Percentiles rank a stretch among this genome's conserved stretches.
These are phyloP conservation scores for Dipodomys spectabilis DNA, from an alignment of 2,113 vertebrate genomes.

Conservation along the genomic window DNA sequence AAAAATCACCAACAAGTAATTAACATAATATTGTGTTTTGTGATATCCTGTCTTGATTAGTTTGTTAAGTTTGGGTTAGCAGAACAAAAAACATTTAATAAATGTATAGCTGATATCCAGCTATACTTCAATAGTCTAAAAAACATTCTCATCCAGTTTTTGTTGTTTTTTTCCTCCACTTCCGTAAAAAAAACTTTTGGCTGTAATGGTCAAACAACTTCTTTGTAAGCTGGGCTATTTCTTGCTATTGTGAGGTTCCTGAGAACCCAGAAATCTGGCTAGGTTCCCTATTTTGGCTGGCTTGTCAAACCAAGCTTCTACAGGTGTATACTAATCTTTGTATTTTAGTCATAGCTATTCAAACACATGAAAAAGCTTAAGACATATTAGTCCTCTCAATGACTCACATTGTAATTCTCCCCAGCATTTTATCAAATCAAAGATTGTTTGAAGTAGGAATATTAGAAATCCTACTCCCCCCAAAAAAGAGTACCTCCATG, in stretches of 20 bases:
- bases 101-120: background rate
- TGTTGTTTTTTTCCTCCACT: background rate
- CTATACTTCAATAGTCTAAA: constrained; percentile 11
- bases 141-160: constrained; percentile 10
- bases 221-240: background rate
- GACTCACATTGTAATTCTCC: background rate
- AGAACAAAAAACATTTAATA: constrained; percentile 32
- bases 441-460: constrained; percentile 44
- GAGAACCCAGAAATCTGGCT: constrained; percentile 14
- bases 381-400: constrained; percentile 41
- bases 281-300: background rate
- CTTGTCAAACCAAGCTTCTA: background rate
- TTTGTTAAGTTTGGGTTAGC: constrained; percentile 27
- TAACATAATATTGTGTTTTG: background rate
- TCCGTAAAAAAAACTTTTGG: background rate
- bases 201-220: background rate
- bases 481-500: constrained; percentile 93
- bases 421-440: constrained; percentile 3
- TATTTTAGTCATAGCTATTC: background rate
- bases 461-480: constrained; percentile 35
- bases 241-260: background rate
- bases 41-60: constrained; percentile 1
- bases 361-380: constrained; percentile 13
- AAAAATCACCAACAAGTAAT: background rate
- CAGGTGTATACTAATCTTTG: background rate